These are phyloP conservation scores for Thalassoma bifasciatum DNA, from an alignment of 2,113 vertebrate genomes.

Conservation along the genomic window DNA sequence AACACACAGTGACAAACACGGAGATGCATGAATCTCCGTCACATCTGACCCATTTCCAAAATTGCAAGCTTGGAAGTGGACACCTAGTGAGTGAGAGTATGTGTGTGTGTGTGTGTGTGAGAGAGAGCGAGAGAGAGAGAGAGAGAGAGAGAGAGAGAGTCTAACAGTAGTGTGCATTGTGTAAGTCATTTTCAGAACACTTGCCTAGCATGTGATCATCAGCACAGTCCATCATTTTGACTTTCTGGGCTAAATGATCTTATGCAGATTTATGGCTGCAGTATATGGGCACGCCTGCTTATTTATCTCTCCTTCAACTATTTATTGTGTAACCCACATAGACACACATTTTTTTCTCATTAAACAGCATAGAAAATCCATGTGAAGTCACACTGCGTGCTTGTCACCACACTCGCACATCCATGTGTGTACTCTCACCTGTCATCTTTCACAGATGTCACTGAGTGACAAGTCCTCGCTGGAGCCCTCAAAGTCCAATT, in stretches of 20 bases:
- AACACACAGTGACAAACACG: constrained; percentile 14
- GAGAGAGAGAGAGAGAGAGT: background rate
- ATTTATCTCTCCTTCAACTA: constrained; percentile 41
- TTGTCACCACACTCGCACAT: constrained; percentile 19
- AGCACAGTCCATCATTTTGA: constrained; percentile 67
- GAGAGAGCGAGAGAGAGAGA: background rate
- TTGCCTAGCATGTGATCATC: constrained; percentile 68
- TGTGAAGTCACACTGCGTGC: background rate
- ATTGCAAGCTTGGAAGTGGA: constrained; percentile 54
- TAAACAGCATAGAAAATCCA: constrained; percentile 34
- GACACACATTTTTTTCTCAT: constrained; percentile 6
- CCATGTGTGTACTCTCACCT: too few relatives aligned
- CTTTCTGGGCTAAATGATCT: constrained; percentile 56
- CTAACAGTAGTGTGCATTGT: constrained; percentile 21
- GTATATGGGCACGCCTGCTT: constrained; percentile 19
- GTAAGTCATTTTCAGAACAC: constrained; percentile 52
- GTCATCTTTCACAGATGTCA: constrained; percentile 45
- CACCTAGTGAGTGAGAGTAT: background rate
- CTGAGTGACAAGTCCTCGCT: constrained; percentile 12
- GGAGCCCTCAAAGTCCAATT: constrained; percentile 40
- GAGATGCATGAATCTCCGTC: constrained; percentile 64
- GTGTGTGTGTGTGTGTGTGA: too few relatives aligned
- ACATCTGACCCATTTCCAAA: constrained; percentile 73
- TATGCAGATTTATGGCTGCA: constrained; percentile 56
- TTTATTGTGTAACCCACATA: constrained; percentile 47